Evolutionary conservation across 1,140 invertebrate genomes (phyloP), one percentile per base, ranked within the genome.

Genomic region (Drosophila arizonae): DNA sequence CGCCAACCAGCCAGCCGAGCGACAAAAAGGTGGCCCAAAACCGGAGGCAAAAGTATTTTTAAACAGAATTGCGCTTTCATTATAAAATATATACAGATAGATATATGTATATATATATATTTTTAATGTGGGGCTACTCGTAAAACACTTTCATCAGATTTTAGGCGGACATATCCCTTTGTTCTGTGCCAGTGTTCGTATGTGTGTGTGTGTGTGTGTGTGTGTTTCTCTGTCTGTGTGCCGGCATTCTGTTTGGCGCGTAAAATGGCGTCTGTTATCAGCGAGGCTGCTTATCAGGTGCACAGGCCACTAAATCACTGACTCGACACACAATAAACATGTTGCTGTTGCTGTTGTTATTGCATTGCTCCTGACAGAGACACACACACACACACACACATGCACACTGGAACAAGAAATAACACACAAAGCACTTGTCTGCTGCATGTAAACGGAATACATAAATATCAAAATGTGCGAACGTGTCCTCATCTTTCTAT

Each of bases 161-260:
- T 30, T 52, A 45, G 63, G 15, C 39, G 26, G 26, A 17, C 62
- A 64, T 71, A 39, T 58, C 56, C 17, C 54, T 17, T 50, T 39
- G 21, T 66, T 46, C 48, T 15, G 3, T 61, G 24, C 28, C 17
- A 6, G 17, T 39, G 30, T 43, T 6, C 11, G 48, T 61, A 57
- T 43, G 57, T 43, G 28, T 41, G 24, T 51, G 28, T 45, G 33
- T 51, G 58, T 67, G 21, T 24, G 21, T 39, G 30, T 50, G 11
- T 15, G 48, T 61, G 61, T 43, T 21, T 61, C 57, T 41, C 17
- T 51, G 28, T 45, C 28, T 51, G 58, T 67, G 57, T 51, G 58
- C 81, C 81, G 81, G 81, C 66, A 60, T 77, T 79, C 79, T 26
- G 68, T 72, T 86, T 84, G 81, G 81, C 81, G 81, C 81, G 77